Evolutionary conservation across 1,140 invertebrate species (phyloP).

Genomic region (Drosophila fuyamai): DNA sequence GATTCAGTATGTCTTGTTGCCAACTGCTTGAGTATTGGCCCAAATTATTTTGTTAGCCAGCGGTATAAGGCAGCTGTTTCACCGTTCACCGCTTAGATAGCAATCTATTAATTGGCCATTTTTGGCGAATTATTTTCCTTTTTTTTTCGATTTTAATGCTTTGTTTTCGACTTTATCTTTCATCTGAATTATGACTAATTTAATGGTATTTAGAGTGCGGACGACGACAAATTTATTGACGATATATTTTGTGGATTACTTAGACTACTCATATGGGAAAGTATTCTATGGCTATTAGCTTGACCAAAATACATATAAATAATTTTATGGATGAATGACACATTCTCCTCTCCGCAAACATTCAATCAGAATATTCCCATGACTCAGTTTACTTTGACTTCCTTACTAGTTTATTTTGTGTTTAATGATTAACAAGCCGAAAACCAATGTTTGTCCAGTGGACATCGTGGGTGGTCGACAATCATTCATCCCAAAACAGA

Average conservation of each 20-base stretch:
- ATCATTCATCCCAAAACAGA: slow-evolving; percentile 24
- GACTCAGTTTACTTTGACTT: slow-evolving; percentile 28
- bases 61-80: slow-evolving; percentile 44
- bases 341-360: background rate
- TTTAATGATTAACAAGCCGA: slow-evolving; percentile 41
- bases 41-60: slow-evolving; percentile 10
- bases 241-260: slow-evolving; percentile 10
- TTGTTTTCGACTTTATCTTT: slow-evolving; percentile 30
- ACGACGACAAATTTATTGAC: slow-evolving; percentile 15
- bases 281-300: background rate
- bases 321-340: slow-evolving; percentile 11
- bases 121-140: slow-evolving; percentile 53
- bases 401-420: slow-evolving; percentile 30
- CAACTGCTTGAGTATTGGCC: slow-evolving; percentile 19
- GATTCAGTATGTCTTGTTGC: slow-evolving; percentile 17
- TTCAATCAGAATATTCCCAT: slow-evolving; percentile 16
- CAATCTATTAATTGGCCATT: slow-evolving; percentile 61
- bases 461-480: slow-evolving; percentile 60
- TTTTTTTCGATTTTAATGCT: slow-evolving; percentile 28
- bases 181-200: slow-evolving; percentile 70
- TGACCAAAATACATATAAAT: slow-evolving; percentile 3
- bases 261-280: slow-evolving; percentile 2
- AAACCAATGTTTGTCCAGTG: slow-evolving; percentile 54
- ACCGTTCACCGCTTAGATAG: slow-evolving; percentile 49
- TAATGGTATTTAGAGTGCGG: slow-evolving; percentile 72